Evolutionary conservation across 2,797 vertebrate genomes (phyloP).

Genomic region (Poeciliopsis presidionis): DNA sequence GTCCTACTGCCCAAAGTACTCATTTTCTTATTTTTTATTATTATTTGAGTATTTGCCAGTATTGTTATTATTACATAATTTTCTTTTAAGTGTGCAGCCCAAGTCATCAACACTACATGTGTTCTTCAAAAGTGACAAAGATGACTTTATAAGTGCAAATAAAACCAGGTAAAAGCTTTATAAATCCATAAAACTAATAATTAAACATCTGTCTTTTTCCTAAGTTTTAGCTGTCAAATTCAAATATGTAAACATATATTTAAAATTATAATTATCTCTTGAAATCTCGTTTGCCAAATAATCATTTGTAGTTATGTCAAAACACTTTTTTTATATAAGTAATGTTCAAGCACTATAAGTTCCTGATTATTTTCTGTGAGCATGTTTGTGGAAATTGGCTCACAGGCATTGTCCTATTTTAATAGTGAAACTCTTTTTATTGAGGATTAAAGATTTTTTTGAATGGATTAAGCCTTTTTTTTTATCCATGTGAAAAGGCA

Average conservation of each 20-base stretch:
- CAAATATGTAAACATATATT: background rate
- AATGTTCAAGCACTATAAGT: background rate
- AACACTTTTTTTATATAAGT: background rate
- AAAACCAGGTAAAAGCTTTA: background rate
- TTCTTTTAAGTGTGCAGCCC: background rate
- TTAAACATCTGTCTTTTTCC: background rate
- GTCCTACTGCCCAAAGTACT: background rate
- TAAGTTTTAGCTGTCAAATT: background rate
- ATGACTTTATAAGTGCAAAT: background rate
- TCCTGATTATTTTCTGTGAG: slow-evolving; percentile 6
- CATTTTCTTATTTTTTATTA: background rate
- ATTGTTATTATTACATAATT: background rate
- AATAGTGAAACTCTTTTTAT: slow-evolving; percentile 40
- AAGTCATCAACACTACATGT: background rate
- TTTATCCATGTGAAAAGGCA: background rate
- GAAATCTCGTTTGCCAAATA: background rate
- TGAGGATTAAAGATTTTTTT: slow-evolving; percentile 16
- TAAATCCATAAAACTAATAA: background rate
- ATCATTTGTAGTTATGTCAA: background rate
- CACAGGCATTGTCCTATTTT: background rate
- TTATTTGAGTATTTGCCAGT: background rate
- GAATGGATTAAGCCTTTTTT: slow-evolving; percentile 2
- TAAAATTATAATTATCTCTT: background rate
- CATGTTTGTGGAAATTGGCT: background rate
- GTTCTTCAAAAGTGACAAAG: background rate